A percentile compares a stretch with the other conserved stretches of the same genome.
These are phyloP conservation scores for Cyphomyrus discorhynchus DNA, from an alignment of 2,113 vertebrate species.

Conservation along the genomic window DNA sequence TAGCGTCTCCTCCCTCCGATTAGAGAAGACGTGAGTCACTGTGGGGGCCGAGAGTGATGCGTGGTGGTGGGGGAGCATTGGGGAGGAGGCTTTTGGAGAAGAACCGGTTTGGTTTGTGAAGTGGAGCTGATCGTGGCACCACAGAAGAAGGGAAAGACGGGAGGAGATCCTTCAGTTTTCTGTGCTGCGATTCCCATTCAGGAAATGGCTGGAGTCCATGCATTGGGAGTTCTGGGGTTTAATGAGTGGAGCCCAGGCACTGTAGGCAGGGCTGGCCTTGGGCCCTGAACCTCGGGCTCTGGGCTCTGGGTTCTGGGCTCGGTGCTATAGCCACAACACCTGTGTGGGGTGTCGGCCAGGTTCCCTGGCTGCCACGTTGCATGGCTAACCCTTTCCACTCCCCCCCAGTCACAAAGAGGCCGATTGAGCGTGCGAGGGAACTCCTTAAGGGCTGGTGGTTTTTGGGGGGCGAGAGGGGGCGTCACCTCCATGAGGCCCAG, in stretches of 20 bases:
- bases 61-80: background rate
- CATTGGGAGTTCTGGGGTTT: background rate
- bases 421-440: background rate
- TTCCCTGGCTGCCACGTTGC: background rate
- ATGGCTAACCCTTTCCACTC: background rate
- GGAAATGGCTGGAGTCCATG: background rate
- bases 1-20: background rate
- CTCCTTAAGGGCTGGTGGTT: conserved; percentile 5
- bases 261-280: background rate
- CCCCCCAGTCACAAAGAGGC: conserved; percentile 24
- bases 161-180: background rate
- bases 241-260: background rate
- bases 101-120: background rate
- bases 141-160: background rate
- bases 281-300: background rate
- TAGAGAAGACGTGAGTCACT: conserved; percentile 1
- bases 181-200: background rate
- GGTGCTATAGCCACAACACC: background rate
- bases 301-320: too few species aligned
- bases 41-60: background rate
- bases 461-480: background rate
- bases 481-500: background rate
- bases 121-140: background rate
- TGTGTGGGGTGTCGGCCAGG: background rate
- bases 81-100: background rate